phyloP scores from a whole-genome alignment of 2,113 vertebrate genomes.

The Lichenostomus cassidix region DNA sequence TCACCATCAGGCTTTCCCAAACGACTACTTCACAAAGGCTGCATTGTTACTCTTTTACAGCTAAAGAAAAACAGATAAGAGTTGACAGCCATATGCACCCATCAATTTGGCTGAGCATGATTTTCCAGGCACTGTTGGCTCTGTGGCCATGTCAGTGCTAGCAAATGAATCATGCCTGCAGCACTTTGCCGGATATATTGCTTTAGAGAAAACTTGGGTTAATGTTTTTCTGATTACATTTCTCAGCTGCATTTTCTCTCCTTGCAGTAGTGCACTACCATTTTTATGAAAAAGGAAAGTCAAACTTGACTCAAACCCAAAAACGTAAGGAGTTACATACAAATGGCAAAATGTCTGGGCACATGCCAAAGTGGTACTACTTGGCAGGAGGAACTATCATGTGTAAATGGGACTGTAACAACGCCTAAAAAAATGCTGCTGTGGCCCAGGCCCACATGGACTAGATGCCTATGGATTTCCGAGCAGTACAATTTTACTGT shows the following conservation, averaged over 20 bases:
- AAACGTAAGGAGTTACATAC: neutral
- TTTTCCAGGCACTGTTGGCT: neutral
- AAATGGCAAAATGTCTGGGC: neutral
- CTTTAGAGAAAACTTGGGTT: neutral
- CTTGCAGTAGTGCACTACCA: neutral
- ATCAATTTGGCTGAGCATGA: neutral
- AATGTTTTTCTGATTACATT: neutral
- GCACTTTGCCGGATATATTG: neutral
- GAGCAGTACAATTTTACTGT: neutral
- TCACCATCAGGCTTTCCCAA: neutral
- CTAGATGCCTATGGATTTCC: rapidly evolving
- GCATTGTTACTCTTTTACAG: neutral
- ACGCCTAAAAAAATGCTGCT: neutral
- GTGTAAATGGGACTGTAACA: neutral
- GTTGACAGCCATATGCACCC: neutral
- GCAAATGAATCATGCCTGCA: neutral
- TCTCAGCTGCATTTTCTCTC: neutral
- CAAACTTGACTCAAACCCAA: neutral
- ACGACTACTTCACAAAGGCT: neutral
- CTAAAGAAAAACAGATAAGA: neutral
- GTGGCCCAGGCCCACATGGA: neutral
- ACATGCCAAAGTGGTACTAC: neutral
- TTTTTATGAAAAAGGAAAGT: neutral
- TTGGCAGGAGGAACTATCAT: neutral
- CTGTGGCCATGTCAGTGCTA: neutral